Evolutionary conservation across 2,888 invertebrate species (phyloP).

Genomic region (Steinernema hermaphroditum): DNA sequence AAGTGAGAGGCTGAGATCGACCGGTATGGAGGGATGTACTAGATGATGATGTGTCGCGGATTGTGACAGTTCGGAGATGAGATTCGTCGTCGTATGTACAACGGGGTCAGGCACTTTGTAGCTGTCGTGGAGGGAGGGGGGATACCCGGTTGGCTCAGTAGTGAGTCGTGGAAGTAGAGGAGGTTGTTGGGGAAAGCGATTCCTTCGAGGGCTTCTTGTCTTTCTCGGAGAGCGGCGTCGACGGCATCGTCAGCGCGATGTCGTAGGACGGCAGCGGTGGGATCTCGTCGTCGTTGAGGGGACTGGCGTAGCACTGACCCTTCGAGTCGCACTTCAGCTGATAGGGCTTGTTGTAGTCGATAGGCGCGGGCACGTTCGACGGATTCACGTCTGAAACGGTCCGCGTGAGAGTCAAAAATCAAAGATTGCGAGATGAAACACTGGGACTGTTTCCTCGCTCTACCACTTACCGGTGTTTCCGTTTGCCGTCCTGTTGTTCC

Average conservation of each 20-base stretch:
- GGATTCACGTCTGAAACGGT: slow-evolving; percentile 30
- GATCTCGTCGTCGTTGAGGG: slow-evolving; percentile 38
- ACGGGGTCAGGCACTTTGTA: slow-evolving; percentile 20
- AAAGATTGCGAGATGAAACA: not conserved
- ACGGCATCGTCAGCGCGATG: slow-evolving; percentile 36
- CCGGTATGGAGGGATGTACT: slow-evolving; percentile 18
- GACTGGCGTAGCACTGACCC: slow-evolving; percentile 43
- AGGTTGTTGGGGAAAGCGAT: not conserved
- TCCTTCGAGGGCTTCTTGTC: slow-evolving; percentile 13
- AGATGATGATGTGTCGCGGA: not conserved
- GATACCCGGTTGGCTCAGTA: not conserved
- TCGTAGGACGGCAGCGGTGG: slow-evolving; percentile 44
- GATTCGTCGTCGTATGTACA: slow-evolving; percentile 31
- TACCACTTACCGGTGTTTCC: slow-evolving; percentile 32
- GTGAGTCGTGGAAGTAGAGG: not conserved
- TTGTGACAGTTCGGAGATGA: slow-evolving; percentile 26
- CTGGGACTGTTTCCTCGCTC: too few relatives aligned
- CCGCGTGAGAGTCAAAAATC: not conserved
- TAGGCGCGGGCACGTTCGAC: slow-evolving; percentile 40
- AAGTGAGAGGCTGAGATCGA: slow-evolving; percentile 28
- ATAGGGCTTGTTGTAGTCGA: slow-evolving; percentile 41
- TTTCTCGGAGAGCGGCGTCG: slow-evolving; percentile 28
- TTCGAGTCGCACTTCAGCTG: slow-evolving; percentile 41
- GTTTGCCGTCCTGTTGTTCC: slow-evolving; percentile 22
- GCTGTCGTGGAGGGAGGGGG: not conserved